Evolutionary conservation across 2,888 invertebrate species (phyloP), one percentile per base, ranked within the genome.

Genomic region (Hydriomena furcata): DNA sequence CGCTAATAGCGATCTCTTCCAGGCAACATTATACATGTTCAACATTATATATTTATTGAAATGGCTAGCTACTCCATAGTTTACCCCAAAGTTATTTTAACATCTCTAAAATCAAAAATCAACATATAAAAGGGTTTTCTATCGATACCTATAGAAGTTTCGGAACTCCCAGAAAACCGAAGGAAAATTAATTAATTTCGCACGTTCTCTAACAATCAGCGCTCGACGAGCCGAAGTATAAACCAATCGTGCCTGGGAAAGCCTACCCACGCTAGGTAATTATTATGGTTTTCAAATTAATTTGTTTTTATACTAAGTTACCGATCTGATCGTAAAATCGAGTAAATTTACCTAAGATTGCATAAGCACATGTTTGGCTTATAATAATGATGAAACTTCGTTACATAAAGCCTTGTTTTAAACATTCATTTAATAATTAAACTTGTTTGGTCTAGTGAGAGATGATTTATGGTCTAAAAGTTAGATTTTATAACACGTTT

Each of bases 221-320:
- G 25, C 13, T 45, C 37, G 40, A 30, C 10, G 30, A 43, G 25
- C 27, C 46, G 11, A 25, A 47, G 32, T 52, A 47, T 52, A 47
- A 52, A 51, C 50, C 44, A 44, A 45, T n/a, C 27, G 38, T 5
- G 24, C 44, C 47, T 52, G 30, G 36, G 40, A 34, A 53, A 55
- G 45, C 48, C 47, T 35, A 36, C 35, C 40, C 52, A 36, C 32
- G n/a, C n/a, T n/a, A n/a, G 12, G 41, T 41, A 38, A 44, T 55
- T 58, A 57, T 53, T 53, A 58, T 53, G 57, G 50, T 52, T 55
- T 57, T 47, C 27, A 48, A 60, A 52, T 59, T 56, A 54, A 59
- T 56, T 56, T 44, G 34, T 38, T 47, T 49, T 44, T 31, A 45
- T 37, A 45, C 20, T 17, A n/a, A 34, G 36, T 24, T 36, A 31